phyloP scores from a whole-genome alignment of 2,113 vertebrate genomes.

The Lota lota region DNA sequence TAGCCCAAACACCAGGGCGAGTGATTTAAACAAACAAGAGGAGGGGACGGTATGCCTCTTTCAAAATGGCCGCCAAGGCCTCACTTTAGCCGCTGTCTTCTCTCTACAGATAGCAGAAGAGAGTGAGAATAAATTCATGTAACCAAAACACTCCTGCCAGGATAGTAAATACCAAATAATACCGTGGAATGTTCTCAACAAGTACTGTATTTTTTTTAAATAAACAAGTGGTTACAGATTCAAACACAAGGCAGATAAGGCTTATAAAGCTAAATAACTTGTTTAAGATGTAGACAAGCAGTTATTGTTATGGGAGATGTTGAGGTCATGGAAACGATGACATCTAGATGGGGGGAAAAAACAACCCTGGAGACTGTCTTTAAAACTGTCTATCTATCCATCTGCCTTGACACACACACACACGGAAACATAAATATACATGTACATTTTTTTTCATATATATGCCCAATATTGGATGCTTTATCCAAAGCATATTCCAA shows the following conservation, averaged over 20 bases:
- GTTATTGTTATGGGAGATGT: not conserved
- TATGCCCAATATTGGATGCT: too few relatives aligned
- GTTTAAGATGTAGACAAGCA: too few relatives aligned
- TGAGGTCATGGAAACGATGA: not conserved
- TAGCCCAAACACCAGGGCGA: constrained; percentile 57
- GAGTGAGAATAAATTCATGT: constrained; percentile 6
- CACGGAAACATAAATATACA: too few relatives aligned
- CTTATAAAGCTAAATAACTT: too few relatives aligned
- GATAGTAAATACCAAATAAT: constrained; percentile 36
- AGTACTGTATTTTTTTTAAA: constrained; percentile 14
- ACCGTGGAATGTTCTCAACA: constrained; percentile 20
- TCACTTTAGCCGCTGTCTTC: too few relatives aligned
- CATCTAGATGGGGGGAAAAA: not conserved
- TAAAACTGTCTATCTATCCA: too few relatives aligned
- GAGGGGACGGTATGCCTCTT: constrained; percentile 24
- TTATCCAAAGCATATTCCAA: too few relatives aligned
- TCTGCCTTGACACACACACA: too few relatives aligned
- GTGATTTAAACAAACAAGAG: constrained; percentile 54
- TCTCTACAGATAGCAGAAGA: not conserved
- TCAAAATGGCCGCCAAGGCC: too few relatives aligned
- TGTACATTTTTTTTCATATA: too few relatives aligned
- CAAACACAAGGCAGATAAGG: constrained; percentile 18
- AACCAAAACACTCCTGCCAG: constrained; percentile 43
- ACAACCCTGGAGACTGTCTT: too few relatives aligned
- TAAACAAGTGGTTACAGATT: not conserved